These are phyloP conservation scores for Caenorhabditis uteleia DNA, from an alignment of 2,888 invertebrate genomes.

Conservation along the genomic window DNA sequence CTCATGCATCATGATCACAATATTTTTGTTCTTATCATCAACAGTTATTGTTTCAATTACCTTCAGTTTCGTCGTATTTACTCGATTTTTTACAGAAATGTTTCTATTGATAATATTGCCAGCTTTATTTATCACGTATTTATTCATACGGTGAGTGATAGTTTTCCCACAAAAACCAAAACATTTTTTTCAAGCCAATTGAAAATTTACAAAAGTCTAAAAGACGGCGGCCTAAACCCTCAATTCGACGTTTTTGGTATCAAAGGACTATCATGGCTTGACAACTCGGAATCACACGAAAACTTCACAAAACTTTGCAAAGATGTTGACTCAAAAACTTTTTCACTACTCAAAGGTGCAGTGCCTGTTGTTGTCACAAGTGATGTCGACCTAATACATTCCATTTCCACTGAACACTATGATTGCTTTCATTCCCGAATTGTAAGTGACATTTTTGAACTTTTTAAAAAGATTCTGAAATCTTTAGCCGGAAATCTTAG, in stretches of 20 bases:
- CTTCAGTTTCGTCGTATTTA: no score
- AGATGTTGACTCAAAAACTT: conserved; percentile 30
- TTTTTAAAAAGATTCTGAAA: neutral
- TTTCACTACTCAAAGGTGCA: conserved; percentile 39
- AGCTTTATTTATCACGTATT: conserved; percentile 3
- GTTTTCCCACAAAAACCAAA: neutral
- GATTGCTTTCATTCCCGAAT: conserved; percentile 47
- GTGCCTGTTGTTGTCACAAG: conserved; percentile 39
- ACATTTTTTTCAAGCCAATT: conserved; percentile 5
- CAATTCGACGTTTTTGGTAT: conserved; percentile 31
- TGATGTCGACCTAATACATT: conserved; percentile 47
- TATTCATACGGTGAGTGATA: neutral
- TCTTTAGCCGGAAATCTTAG: conserved; percentile 26
- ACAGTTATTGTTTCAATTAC: neutral
- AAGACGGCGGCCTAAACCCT: conserved; percentile 18
- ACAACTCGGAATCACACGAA: conserved; percentile 12
- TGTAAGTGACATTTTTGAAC: conserved; percentile 17
- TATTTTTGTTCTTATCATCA: conserved; percentile 5
- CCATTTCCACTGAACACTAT: conserved; percentile 38
- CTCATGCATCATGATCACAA: neutral
- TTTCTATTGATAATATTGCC: conserved; percentile 15
- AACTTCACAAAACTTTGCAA: conserved; percentile 15
- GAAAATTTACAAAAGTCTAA: conserved; percentile 5
- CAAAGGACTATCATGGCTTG: conserved; percentile 20
- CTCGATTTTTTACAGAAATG: no score